Conservation (phyloP, 2,888 invertebrate species). For the Mimumesa dahlbomi region DNA sequence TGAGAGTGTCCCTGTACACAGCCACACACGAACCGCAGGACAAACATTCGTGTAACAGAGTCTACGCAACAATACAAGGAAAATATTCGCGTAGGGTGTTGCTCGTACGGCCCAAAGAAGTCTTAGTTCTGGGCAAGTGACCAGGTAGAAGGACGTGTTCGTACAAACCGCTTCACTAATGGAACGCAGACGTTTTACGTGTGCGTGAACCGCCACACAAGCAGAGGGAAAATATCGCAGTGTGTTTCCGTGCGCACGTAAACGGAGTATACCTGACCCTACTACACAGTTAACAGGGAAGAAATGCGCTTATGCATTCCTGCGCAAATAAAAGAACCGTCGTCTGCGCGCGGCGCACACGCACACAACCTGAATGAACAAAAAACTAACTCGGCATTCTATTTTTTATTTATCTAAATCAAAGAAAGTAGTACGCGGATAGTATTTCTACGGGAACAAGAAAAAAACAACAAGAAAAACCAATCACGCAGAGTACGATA, state of each 20-base stretch:
- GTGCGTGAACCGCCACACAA: conserved; percentile 17
- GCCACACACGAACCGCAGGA: conserved; percentile 1
- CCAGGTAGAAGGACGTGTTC: conserved; percentile 22
- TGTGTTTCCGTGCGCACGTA: conserved; percentile 12
- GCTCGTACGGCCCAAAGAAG: conserved; percentile 12
- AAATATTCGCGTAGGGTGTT: conserved; percentile 4
- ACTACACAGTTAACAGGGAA: neutral
- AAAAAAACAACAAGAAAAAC: neutral
- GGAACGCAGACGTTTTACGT: neutral
- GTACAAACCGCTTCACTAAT: conserved; percentile 6
- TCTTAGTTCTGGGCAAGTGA: conserved; percentile 11
- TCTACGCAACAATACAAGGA: conserved; percentile 5
- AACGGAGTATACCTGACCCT: conserved; percentile 14
- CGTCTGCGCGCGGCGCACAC: neutral
- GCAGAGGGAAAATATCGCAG: neutral
- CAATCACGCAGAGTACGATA: neutral
- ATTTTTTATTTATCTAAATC: neutral
- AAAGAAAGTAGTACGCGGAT: conserved; percentile 8
- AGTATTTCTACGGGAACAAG: neutral
- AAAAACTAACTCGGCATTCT: neutral
- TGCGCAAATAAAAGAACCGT: neutral
- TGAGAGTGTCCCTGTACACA: neutral
- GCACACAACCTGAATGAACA: neutral
- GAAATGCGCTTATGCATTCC: conserved; percentile 7
- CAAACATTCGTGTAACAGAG: conserved; percentile 6